Base-by-base conservation (phyloP, 2,888 invertebrate species). In the Vandiemenella viatica region DNA sequence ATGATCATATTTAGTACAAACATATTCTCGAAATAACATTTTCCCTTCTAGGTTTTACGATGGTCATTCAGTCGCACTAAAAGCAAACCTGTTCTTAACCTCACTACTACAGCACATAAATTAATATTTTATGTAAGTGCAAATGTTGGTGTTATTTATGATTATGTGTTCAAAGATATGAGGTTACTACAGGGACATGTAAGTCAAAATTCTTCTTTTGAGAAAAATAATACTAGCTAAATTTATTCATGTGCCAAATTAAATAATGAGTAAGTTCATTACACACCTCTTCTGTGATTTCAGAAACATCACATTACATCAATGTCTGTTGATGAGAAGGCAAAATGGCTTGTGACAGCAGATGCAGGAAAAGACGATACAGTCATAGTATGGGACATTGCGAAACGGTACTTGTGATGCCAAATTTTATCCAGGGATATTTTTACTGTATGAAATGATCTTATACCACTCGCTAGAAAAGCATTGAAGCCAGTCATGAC, bases 161-260 rank as follows among this genome's bases (percentile, higher is more conserved):
- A 83, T 65, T 79, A 77, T 67, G 68, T 68, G 37, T 67, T 67
- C 5, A 74, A 75, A 46, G 63, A 69, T 50, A 77, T 79, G 71
- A 67, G 65, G 57, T 71, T 77, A 55, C 67, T 83, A 37, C 78
- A 79, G 58, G 82, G 80, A 41, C 83, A 83, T 60, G 83, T 83
- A 60, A 72, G 75, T 43, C 5, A 4, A 8, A 20, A n/a, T n/a
- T 1, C 4, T 15, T 19, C 2, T 37, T 45, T 37, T 45, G 20
- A 1, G 38, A 38, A 13, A 8, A 26, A 26, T 26, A 8, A 26
- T 26, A 7, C 26, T 8, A 26, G 26, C 20, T 43, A 32, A 18
- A 4, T 40, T 23, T n/a, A n/a, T n/a, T n/a, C n/a, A n/a, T n/a
- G n/a, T 45, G n/a, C 10, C 15, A 13, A 32, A 23, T 15, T 20